Evolutionary conservation across 2,113 vertebrate species (phyloP), one percentile per base, ranked within the genome.

Genomic region (Rutilus rutilus): DNA sequence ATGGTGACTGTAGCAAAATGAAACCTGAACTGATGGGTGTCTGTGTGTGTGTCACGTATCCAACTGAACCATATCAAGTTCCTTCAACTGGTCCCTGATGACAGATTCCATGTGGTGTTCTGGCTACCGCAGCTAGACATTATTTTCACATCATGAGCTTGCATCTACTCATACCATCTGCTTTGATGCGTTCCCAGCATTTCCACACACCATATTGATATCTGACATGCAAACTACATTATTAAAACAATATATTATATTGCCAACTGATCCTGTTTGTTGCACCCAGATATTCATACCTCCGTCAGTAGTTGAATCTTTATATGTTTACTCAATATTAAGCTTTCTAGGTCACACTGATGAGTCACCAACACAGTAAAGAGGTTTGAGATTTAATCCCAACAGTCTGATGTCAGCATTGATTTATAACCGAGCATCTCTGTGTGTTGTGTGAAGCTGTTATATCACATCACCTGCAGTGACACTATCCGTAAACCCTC

Each of bases 81-180:
- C 71, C 89, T 76, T 78, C 14, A 52, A 57, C 42, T 85, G 78
- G 45, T 67, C 75, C 60, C 73, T 86, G 39, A 75, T 4, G 42
- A 84, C 80, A 82, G 47, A 88, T 84, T 88, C 85, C 87, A 42
- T 86, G 80, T 42, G 59, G 79, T 86, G 80, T 57, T 62, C 82
- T 83, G 39, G 85, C 69, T 25, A 65, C 25, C 57, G 7, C 39
- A 81, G 50, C 85, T 81, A 54, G n/a, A 78, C 80, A 83, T 83
- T 83, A 86, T 84, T 86, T 86, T 80, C 79, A 82, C 80, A 86
- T 88, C 83, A 86, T 57, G 42, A 79, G 78, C 21, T 23, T n/a
- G 39, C 25, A 76, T 86, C 82, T 85, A 81, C 71, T 86, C n/a
- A 19, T 76, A 81, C 81, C 82, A 88, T 86, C 85, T 86, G 85